Percentiles rank a stretch among this genome's conserved stretches.
Conservation (phyloP, 2,113 vertebrate species). For the Pandion haliaetus region DNA sequence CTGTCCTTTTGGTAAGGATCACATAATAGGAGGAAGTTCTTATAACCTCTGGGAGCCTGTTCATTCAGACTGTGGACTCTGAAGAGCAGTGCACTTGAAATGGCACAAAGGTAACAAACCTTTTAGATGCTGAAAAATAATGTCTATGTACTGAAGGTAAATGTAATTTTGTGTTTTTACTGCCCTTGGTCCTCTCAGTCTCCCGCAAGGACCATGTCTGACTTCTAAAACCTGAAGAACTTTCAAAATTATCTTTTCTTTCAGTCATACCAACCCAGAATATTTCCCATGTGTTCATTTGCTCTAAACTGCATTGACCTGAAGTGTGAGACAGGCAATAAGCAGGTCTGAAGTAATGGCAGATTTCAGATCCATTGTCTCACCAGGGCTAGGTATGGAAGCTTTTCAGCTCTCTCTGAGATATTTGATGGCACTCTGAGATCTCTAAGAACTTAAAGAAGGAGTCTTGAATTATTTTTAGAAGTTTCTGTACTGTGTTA, state of each 20-base stretch:
- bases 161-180: not conserved
- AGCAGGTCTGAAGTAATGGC: not conserved
- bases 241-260: not conserved
- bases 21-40: not conserved
- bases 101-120: not conserved
- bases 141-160: not conserved
- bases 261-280: not conserved
- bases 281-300: not conserved
- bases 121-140: not conserved
- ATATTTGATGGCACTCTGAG: not conserved
- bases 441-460: not conserved
- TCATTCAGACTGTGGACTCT: not conserved
- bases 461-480: not conserved
- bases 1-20: not conserved
- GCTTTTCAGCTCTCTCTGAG: not conserved
- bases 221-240: not conserved
- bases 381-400: not conserved
- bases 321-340: not conserved
- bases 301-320: not conserved
- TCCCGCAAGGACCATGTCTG: not conserved
- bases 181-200: not conserved
- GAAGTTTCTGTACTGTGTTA: not conserved
- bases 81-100: not conserved
- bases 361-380: not conserved
- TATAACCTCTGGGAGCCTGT: not conserved